A percentile compares a stretch with the other conserved stretches of the same genome.
Conservation (phyloP, 1,140 invertebrate genomes). For the Drosophila yakuba region DNA sequence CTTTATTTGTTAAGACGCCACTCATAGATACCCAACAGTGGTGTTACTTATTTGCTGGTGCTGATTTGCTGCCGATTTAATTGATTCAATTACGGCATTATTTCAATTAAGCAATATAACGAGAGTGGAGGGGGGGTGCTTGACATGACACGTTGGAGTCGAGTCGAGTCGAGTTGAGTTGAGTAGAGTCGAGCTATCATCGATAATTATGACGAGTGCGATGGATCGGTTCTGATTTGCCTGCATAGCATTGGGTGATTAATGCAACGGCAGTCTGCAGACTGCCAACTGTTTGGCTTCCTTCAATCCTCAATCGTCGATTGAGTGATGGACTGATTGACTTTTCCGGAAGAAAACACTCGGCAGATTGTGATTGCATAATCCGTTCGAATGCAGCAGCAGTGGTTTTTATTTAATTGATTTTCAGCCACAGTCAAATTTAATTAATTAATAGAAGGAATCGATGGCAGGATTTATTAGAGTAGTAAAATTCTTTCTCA, state of each 20-base stretch:
- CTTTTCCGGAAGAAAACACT: constrained; percentile 64
- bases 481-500: too few species aligned
- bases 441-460: background rate
- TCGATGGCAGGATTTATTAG: too few species aligned
- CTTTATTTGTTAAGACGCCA: background rate
- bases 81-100: constrained; percentile 50
- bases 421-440: constrained; percentile 15
- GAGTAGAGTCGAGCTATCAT: constrained; percentile 26
- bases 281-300: constrained; percentile 38
- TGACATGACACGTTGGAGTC: constrained; percentile 34
- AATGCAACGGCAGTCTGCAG: constrained; percentile 59
- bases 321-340: constrained; percentile 60
- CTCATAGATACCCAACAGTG: constrained; percentile 1
- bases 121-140: background rate
- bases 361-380: constrained; percentile 48
- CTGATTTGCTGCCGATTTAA: constrained; percentile 38
- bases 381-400: constrained; percentile 42
- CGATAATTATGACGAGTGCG: constrained; percentile 49
- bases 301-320: constrained; percentile 22
- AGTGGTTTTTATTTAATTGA: constrained; percentile 10
- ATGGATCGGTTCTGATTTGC: constrained; percentile 45
- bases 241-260: constrained; percentile 46
- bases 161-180: constrained; percentile 3
- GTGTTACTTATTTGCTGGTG: constrained; percentile 26
- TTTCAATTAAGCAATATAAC: constrained; percentile 29